phyloP scores from a whole-genome alignment of 2,888 invertebrate species.

The Hirtodrosophila confusa region DNA sequence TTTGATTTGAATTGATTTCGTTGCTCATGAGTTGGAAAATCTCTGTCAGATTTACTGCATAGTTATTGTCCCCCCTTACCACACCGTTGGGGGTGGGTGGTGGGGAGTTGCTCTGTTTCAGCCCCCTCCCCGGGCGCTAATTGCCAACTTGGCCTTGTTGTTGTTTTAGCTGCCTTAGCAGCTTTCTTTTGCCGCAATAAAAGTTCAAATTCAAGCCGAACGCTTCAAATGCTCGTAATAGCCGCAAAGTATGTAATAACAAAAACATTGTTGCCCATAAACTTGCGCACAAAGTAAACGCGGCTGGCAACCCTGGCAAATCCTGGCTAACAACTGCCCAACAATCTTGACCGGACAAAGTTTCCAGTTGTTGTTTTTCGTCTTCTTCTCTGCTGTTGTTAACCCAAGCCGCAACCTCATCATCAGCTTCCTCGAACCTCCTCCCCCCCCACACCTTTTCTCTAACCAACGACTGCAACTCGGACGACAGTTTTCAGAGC shows the following conservation, averaged over 20 bases:
- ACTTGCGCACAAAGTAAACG: constrained; percentile 46
- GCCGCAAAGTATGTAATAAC: constrained; percentile 69
- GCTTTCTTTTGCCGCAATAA: constrained; percentile 54
- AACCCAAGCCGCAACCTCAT: constrained; percentile 30
- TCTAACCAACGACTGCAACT: constrained; percentile 31
- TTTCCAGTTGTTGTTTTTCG: constrained; percentile 18
- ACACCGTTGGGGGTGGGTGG: no score
- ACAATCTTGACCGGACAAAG: constrained; percentile 53
- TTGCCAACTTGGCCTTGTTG: constrained; percentile 37
- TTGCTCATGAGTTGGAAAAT: constrained; percentile 60
- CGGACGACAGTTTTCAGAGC: constrained; percentile 36
- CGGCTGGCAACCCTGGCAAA: constrained; percentile 36
- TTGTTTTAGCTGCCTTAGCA: constrained; percentile 12
- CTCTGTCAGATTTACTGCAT: constrained; percentile 42
- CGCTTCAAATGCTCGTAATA: constrained; percentile 59
- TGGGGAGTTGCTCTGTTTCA: no score
- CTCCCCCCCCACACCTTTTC: constrained; percentile 4
- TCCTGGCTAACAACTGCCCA: constrained; percentile 31
- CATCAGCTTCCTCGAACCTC: background rate
- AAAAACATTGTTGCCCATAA: constrained; percentile 43
- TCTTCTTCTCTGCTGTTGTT: constrained; percentile 4
- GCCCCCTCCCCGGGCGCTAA: constrained; percentile 21
- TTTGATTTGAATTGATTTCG: constrained; percentile 67
- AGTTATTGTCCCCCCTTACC: constrained; percentile 12
- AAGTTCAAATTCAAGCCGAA: constrained; percentile 51